phyloP scores from a whole-genome alignment of 2,888 invertebrate species.

The Acholoe squamosa region DNA sequence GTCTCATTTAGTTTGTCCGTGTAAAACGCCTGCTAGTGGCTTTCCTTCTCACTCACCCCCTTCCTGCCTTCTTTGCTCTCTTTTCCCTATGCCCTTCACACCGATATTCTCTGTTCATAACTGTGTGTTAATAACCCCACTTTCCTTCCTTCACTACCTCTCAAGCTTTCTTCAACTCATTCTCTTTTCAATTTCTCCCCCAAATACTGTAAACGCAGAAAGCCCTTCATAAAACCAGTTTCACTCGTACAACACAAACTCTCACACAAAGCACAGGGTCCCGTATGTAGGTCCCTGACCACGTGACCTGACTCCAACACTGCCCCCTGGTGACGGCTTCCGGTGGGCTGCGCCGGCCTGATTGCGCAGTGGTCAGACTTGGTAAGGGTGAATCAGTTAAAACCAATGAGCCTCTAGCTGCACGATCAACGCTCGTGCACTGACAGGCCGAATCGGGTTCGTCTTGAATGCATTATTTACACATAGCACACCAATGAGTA shows the following conservation, averaged over 20 bases:
- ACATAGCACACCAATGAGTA: no score
- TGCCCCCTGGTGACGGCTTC: slow-evolving; percentile 9
- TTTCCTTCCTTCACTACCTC: neutral
- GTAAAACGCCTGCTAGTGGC: no score
- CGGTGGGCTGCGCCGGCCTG: neutral
- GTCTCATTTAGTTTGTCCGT: no score
- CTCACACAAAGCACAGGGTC: no score
- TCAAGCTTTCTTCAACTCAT: neutral
- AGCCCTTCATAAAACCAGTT: no score
- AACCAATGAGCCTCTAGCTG: no score
- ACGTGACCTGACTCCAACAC: neutral
- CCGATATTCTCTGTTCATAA: neutral
- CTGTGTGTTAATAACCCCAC: neutral
- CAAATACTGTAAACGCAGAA: neutral
- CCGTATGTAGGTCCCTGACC: neutral
- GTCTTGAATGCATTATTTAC: no score
- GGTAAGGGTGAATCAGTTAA: no score
- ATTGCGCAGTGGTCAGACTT: neutral
- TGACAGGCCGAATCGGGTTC: no score
- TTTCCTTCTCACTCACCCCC: neutral
- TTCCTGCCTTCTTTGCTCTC: neutral
- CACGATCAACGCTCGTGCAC: no score
- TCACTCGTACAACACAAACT: no score
- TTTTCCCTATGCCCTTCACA: neutral
- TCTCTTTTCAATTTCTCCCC: neutral